Evolutionary conservation across 2,797 vertebrate species (phyloP).

Genomic region (Ambastaia sidthimunki): DNA sequence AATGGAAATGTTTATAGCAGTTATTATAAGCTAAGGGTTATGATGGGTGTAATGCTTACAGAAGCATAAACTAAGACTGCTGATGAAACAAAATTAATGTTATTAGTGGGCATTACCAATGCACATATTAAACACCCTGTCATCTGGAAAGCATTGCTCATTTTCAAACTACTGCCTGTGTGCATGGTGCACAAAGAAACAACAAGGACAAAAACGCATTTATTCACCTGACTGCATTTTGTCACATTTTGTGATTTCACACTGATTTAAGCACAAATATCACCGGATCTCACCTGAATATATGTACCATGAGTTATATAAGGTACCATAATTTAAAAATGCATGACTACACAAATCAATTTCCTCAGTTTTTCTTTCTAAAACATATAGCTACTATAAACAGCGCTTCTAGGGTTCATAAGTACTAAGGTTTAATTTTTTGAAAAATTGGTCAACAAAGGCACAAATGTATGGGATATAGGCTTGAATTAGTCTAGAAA

Average conservation of each 20-base stretch:
- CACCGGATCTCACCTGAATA: neutral
- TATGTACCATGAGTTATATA: neutral
- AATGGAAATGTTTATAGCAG: conserved; percentile 60
- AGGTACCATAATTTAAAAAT: neutral
- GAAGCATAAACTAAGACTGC: conserved; percentile 45
- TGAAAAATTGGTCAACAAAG: no score
- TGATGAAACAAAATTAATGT: conserved; percentile 26
- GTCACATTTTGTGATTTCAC: conserved; percentile 16
- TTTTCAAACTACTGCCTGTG: neutral
- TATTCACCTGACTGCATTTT: neutral
- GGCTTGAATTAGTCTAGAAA: no score
- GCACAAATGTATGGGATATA: no score
- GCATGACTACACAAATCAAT: conserved; percentile 13
- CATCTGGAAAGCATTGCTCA: neutral
- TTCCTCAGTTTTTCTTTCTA: neutral
- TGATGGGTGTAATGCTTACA: conserved; percentile 61
- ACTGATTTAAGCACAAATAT: conserved; percentile 21
- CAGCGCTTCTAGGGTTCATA: no score
- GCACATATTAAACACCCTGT: conserved; percentile 11
- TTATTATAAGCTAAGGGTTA: conserved; percentile 28
- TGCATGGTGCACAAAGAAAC: neutral
- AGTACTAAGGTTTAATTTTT: no score
- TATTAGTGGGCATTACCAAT: conserved; percentile 28
- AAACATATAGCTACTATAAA: no score
- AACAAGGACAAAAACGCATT: neutral